Base-by-base conservation (phyloP, 2,797 vertebrate species). In the Perodicticus potto region DNA sequence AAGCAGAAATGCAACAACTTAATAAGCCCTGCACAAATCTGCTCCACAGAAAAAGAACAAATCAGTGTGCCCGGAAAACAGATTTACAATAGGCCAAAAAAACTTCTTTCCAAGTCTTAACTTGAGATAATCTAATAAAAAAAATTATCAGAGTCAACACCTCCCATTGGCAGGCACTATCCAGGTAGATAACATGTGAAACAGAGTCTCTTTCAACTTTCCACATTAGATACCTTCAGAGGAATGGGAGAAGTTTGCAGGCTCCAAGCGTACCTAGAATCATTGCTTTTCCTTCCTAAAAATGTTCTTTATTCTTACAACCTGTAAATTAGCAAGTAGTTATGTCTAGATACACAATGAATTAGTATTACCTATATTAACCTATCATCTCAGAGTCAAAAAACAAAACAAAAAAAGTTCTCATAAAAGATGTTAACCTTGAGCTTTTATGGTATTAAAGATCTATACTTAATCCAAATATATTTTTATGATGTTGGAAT, bases 1-100 rank as follows among this genome's bases (percentile, higher is more conserved):
- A 55, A 84, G 20, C 43, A 45, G 63, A 87, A 91, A 91, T 72
- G 45, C 49, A 93, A 85, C 9, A 82, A 94, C 90, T 92, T n/a
- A 94, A 73, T 81, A 92, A 77, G 37, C 61, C 72, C 40, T 82
- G n/a, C 19, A 37, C 40, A 11, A 49, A 85, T 12, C 86, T 92
- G 34, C 25, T 91, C 74, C 65, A 76, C 7, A 23, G 89, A 72
- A 37, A 43, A 87, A 82, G 49, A 77, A 72, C 67, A 85, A n/a
- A 65, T 32, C 0, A 0, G 0, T 0, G 2, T 72, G 16, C 43
- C 81, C 67, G 29, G 63, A 72, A 80, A 92, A 83, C 3, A 37
- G 32, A n/a, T 89, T 32, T n/a, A 94, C 49, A 23, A 70, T 40
- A n/a, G 32, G 7, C 49, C 83, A 88, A 90, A 23, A 53, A 61